phyloP scores from a whole-genome alignment of 2,797 vertebrate genomes.

The Gymnothorax javanicus region DNA sequence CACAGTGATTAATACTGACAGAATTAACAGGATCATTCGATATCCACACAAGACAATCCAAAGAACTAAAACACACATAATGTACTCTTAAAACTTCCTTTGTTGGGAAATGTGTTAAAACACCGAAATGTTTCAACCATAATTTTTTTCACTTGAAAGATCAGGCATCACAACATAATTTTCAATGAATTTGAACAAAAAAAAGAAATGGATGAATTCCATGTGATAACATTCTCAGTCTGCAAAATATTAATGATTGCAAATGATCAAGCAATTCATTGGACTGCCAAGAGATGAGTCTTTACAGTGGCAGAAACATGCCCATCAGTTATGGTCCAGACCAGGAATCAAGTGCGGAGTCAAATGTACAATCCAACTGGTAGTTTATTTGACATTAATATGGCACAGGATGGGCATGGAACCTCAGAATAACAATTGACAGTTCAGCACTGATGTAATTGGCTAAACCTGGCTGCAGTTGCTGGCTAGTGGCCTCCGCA shows the following conservation, averaged over 20 bases:
- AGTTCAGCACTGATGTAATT: too few species aligned
- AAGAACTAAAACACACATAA: not conserved
- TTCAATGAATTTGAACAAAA: not conserved
- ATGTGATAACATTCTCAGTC: not conserved
- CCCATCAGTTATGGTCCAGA: not conserved
- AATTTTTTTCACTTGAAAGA: not conserved
- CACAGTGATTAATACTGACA: slow-evolving; percentile 8
- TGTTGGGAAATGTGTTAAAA: not conserved
- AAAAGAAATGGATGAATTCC: not conserved
- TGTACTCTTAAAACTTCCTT: not conserved
- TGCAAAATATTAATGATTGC: not conserved
- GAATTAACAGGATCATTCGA: not conserved
- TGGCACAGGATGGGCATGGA: too few species aligned
- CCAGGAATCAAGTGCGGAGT: too few species aligned
- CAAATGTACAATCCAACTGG: too few species aligned
- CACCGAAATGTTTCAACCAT: not conserved
- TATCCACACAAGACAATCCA: not conserved
- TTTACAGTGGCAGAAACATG: not conserved
- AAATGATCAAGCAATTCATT: not conserved
- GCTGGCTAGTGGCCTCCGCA: too few species aligned
- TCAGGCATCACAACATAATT: not conserved
- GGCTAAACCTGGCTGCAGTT: too few species aligned
- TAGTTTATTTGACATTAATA: too few species aligned
- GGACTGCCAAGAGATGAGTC: not conserved
- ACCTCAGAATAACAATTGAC: too few species aligned